phyloP scores from a whole-genome alignment of 2,888 invertebrate species.

The Acrobasis suavella region DNA sequence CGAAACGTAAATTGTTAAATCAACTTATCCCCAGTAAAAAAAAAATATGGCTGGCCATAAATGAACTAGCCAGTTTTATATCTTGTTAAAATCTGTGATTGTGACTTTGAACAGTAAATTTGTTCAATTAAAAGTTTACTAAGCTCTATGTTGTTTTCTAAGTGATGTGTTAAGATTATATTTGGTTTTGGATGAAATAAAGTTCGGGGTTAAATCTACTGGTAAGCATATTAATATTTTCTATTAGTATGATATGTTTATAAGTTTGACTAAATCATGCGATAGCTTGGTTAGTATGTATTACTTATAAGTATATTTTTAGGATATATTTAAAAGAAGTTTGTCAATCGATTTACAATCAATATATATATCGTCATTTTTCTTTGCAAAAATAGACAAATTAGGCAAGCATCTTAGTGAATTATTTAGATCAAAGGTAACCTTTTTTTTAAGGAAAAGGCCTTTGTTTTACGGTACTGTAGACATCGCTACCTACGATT shows the following conservation, averaged over 20 bases:
- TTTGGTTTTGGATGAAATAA: conserved; percentile 45
- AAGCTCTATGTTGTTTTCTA: conserved; percentile 40
- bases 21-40: not conserved
- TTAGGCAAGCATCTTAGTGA: not conserved
- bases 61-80: conserved; percentile 23
- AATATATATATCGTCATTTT: too few species aligned
- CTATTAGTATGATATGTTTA: not conserved
- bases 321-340: not conserved
- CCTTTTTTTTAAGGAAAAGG: not conserved
- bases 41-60: not conserved
- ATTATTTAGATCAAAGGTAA: not conserved
- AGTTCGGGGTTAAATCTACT: conserved; percentile 31
- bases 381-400: too few species aligned
- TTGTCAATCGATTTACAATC: too few species aligned
- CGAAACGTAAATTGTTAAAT: conserved; percentile 31
- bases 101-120: conserved; percentile 39
- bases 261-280: too few species aligned
- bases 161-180: conserved; percentile 44
- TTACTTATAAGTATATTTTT: not conserved
- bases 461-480: not conserved
- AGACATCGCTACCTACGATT: not conserved
- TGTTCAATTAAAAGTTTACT: conserved; percentile 40
- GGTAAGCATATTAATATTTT: conserved; percentile 39
- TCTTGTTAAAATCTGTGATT: conserved; percentile 36
- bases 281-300: too few species aligned